These are phyloP conservation scores for Teleogryllus oceanicus DNA, from an alignment of 2,888 invertebrate species.

Conservation along the genomic window DNA sequence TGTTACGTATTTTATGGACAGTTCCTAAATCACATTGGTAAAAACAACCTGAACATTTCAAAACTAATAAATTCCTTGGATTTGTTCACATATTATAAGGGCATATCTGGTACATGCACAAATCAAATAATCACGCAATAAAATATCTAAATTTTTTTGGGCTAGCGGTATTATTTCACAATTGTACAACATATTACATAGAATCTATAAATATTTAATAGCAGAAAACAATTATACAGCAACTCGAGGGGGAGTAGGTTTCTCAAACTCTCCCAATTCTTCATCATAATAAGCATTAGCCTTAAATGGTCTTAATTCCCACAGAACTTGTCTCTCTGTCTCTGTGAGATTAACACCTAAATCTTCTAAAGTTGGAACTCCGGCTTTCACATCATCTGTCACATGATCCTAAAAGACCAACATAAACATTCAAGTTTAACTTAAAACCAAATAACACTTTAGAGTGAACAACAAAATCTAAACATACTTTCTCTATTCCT, in stretches of 20 bases:
- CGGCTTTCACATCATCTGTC: constrained; percentile 62
- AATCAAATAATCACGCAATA: no score
- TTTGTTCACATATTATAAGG: no score
- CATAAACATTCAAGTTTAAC: background rate
- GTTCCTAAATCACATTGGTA: no score
- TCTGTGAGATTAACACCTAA: constrained; percentile 73
- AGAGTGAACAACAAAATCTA: background rate
- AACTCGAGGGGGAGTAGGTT: constrained; percentile 59
- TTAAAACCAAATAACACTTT: constrained; percentile 20
- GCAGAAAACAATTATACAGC: no score
- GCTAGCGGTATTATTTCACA: no score
- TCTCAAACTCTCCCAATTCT: constrained; percentile 70
- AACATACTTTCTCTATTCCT: constrained; percentile 68
- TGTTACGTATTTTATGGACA: no score
- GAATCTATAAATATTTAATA: no score
- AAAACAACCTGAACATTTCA: no score
- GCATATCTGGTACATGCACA: no score
- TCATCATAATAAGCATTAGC: constrained; percentile 69
- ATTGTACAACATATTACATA: no score
- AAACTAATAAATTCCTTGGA: no score
- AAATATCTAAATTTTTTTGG: no score
- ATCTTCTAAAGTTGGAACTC: constrained; percentile 79
- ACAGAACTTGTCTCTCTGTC: constrained; percentile 78
- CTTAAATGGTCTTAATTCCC: constrained; percentile 71
- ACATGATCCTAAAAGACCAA: constrained; percentile 63